Evolutionary conservation across 1,140 invertebrate species (phyloP).

Genomic region (Drosophila bipectinata): DNA sequence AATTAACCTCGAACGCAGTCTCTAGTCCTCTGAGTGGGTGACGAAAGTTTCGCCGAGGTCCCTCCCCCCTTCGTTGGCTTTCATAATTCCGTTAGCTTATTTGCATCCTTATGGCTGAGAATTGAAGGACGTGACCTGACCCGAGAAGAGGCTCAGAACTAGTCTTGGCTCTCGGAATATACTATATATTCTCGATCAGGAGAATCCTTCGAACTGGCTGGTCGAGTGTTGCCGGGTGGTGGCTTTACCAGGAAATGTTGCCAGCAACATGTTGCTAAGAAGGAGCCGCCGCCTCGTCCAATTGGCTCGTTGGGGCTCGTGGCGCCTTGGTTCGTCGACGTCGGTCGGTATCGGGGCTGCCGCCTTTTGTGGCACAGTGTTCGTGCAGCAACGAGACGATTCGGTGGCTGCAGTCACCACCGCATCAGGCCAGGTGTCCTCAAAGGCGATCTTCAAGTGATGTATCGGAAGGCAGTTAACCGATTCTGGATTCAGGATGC

Average conservation of each 20-base stretch:
- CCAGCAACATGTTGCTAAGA: background rate
- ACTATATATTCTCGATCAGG: background rate
- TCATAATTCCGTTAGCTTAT: conserved; percentile 74
- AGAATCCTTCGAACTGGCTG: background rate
- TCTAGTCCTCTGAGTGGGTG: conserved; percentile 17
- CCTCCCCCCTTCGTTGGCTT: conserved; percentile 5
- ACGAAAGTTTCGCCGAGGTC: conserved; percentile 37
- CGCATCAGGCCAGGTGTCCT: background rate
- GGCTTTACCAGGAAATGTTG: background rate
- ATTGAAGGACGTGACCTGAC: conserved; percentile 37
- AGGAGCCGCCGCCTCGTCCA: conserved; percentile 22
- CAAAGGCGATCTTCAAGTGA: conserved; percentile 2
- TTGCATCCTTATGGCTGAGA: conserved; percentile 61
- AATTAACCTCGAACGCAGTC: conserved; percentile 56
- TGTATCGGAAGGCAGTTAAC: background rate
- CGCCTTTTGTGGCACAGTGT: conserved; percentile 47
- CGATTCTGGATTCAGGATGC: background rate
- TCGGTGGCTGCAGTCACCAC: conserved; percentile 35
- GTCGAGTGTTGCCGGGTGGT: conserved; percentile 8
- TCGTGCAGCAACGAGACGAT: conserved; percentile 61
- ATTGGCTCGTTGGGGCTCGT: conserved; percentile 28
- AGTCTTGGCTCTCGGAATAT: too few species aligned
- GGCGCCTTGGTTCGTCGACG: background rate
- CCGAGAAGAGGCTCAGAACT: conserved; percentile 8
- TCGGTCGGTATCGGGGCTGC: background rate